Percentiles rank a stretch among this genome's conserved stretches.
phyloP scores from a whole-genome alignment of 1,140 invertebrate species.

The Orchesella cincta region DNA sequence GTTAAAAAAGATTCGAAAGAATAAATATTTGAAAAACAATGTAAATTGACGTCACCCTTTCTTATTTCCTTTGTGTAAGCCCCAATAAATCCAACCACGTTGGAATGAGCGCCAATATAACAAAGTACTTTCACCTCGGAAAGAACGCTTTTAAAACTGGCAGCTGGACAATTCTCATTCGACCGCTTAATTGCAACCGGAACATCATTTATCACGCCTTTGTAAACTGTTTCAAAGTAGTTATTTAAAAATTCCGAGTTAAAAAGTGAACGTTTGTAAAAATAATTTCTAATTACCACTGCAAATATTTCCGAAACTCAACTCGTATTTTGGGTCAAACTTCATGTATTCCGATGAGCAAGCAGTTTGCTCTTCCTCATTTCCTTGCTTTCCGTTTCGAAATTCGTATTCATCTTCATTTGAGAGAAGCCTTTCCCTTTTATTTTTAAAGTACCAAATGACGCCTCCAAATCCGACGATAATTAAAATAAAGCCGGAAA shows the following conservation, averaged over 20 bases:
- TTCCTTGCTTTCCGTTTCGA: background rate
- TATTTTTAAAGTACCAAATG: too few relatives aligned
- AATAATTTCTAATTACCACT: too few relatives aligned
- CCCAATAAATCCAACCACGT: background rate
- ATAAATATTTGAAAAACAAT: background rate
- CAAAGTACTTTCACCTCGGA: slow-evolving; percentile 4
- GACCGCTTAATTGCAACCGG: background rate
- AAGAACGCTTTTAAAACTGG: background rate
- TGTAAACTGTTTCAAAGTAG: background rate
- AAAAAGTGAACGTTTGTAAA: too few relatives aligned
- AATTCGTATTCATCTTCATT: background rate
- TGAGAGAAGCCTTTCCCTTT: too few relatives aligned
- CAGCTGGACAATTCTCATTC: background rate
- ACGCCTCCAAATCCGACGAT: too few relatives aligned
- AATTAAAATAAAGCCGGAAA: too few relatives aligned
- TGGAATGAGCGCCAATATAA: background rate
- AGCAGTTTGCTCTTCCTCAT: background rate
- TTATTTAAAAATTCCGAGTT: too few relatives aligned
- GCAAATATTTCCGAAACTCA: background rate
- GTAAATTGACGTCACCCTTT: background rate
- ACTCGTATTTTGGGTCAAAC: background rate
- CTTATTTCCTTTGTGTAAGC: background rate
- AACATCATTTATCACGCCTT: background rate
- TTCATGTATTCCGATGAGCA: background rate
- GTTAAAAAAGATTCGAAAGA: background rate